Conservation (phyloP, 2,797 vertebrate genomes). For the Sus cebifrons region DNA sequence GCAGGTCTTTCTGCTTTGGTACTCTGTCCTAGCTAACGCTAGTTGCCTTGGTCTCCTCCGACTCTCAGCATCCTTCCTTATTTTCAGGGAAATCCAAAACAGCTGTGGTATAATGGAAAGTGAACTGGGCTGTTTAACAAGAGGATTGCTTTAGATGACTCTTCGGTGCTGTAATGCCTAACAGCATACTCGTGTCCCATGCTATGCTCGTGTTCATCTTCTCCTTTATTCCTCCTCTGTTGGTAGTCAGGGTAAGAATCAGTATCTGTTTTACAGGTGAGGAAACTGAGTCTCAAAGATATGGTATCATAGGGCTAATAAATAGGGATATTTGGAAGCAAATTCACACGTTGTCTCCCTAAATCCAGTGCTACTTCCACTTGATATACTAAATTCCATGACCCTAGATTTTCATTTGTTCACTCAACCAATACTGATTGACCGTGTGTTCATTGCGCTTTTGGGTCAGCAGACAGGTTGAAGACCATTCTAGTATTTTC, state of each 20-base stretch:
- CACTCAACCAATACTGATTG: neutral
- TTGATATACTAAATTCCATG: neutral
- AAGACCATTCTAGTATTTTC: neutral
- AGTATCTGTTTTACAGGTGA: neutral
- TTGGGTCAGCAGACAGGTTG: neutral
- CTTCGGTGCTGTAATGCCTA: neutral
- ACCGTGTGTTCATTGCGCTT: neutral
- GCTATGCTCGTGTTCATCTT: neutral
- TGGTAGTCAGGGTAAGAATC: neutral
- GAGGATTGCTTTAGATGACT: neutral
- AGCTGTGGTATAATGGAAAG: neutral
- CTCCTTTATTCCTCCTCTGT: neutral
- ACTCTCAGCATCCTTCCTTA: neutral
- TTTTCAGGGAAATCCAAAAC: constrained; percentile 4
- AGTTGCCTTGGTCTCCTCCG: neutral
- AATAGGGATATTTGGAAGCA: neutral
- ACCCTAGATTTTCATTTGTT: neutral
- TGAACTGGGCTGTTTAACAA: constrained; percentile 14
- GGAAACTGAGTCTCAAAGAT: constrained; percentile 5
- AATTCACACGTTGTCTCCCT: neutral
- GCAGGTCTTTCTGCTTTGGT: neutral
- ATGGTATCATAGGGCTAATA: neutral
- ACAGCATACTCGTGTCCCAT: neutral
- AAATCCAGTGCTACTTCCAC: constrained; percentile 18
- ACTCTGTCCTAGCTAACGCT: constrained; percentile 21